These are phyloP conservation scores for Latrodectus geometricus DNA, from an alignment of 1,140 invertebrate genomes.

Conservation along the genomic window DNA sequence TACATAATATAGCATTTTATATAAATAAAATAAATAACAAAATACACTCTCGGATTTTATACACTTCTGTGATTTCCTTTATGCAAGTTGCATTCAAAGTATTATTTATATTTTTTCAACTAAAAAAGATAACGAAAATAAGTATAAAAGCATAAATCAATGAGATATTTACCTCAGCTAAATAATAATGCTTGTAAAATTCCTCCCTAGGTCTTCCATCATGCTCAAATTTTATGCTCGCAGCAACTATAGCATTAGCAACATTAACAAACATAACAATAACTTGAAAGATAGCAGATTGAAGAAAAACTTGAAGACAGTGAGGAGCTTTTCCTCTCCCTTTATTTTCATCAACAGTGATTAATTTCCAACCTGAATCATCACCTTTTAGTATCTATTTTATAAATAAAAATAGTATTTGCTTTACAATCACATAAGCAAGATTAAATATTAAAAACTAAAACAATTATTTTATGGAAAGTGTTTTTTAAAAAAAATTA, in stretches of 20 bases:
- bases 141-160: no score
- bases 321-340: constrained; percentile 86
- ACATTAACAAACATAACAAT: constrained; percentile 94
- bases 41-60: no score
- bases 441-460: no score
- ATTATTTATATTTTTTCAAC: no score
- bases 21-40: no score
- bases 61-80: no score
- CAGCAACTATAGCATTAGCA: constrained; percentile 94
- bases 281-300: constrained; percentile 81
- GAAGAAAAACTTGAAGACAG: constrained; percentile 87
- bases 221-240: constrained; percentile 96
- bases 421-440: no score
- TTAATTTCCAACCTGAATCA: constrained; percentile 91
- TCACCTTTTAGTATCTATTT: constrained; percentile 86
- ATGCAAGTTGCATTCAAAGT: no score
- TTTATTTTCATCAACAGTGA: constrained; percentile 95
- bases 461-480: no score
- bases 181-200: constrained; percentile 90
- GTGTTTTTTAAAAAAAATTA: no score
- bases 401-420: neutral
- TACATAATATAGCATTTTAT: no score
- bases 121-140: no score
- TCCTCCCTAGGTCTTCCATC: constrained; percentile 85
- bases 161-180: constrained; percentile 80